phyloP scores from a whole-genome alignment of 2,888 invertebrate genomes.

The Leptothorax acervorum region DNA sequence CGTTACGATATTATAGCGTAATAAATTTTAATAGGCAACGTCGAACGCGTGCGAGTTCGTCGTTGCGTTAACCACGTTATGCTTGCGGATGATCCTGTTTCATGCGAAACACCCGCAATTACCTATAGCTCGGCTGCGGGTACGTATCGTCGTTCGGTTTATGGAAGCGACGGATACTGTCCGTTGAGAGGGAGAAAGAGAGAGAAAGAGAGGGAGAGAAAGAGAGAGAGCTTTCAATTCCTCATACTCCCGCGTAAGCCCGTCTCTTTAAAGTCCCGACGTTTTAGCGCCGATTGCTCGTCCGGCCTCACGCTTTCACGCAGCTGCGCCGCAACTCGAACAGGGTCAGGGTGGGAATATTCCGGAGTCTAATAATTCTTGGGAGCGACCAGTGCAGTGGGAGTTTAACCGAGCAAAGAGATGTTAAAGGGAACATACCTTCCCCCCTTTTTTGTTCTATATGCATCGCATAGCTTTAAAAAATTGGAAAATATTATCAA shows the following conservation, averaged over 20 bases:
- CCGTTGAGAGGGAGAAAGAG: neutral
- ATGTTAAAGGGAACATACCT: conserved; percentile 20
- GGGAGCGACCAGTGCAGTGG: conserved; percentile 9
- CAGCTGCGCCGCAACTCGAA: conserved; percentile 36
- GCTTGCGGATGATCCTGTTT: conserved; percentile 19
- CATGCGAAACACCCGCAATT: conserved; percentile 42
- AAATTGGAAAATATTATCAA: conserved; percentile 11
- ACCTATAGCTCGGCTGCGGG: conserved; percentile 11
- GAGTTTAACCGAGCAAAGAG: conserved; percentile 7
- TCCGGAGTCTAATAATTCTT: conserved; percentile 39
- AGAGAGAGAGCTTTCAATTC: conserved; percentile 56
- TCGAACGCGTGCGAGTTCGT: conserved; percentile 17
- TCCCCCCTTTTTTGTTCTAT: too few species aligned
- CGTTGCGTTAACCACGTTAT: conserved; percentile 36
- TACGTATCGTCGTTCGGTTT: conserved; percentile 16
- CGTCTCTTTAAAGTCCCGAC: conserved; percentile 50
- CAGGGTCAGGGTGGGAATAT: conserved; percentile 27
- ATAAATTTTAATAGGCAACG: conserved; percentile 49
- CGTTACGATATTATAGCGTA: conserved; percentile 45
- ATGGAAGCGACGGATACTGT: conserved; percentile 33
- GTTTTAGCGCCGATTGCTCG: conserved; percentile 61
- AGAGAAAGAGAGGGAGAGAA: neutral
- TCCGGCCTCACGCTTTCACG: conserved; percentile 57
- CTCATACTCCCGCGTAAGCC: conserved; percentile 19
- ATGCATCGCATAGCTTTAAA: neutral